Evolutionary conservation across 2,797 vertebrate species (phyloP).

Genomic region (Percopsis omiscomaycus): DNA sequence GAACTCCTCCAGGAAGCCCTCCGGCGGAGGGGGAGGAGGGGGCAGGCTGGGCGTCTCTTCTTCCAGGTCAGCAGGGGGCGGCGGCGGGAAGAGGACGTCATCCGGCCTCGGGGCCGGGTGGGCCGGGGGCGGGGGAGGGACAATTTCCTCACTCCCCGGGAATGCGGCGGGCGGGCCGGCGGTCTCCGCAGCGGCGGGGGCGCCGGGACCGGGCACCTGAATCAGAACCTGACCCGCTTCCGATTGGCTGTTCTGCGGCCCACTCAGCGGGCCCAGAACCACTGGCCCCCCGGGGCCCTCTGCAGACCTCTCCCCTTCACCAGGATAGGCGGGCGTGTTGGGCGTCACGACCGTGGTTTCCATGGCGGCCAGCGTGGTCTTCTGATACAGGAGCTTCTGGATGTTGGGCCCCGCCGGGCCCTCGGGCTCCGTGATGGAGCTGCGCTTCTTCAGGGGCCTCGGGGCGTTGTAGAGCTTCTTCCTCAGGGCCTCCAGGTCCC

Average conservation of each 20-base stretch:
- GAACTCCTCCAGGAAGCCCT: conserved; percentile 90
- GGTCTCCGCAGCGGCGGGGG: conserved; percentile 35
- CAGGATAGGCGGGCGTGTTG: conserved; percentile 52
- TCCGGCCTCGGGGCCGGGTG: conserved; percentile 80
- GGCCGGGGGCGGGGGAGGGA: conserved; percentile 67
- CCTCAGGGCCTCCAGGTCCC: conserved; percentile 90
- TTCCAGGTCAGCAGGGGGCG: conserved; percentile 69
- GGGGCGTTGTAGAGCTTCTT: conserved; percentile 94
- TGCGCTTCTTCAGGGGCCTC: conserved; percentile 93
- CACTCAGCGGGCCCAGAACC: conserved; percentile 17
- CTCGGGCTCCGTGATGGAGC: conserved; percentile 96
- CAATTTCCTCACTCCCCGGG: conserved; percentile 63
- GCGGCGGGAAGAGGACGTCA: conserved; percentile 57
- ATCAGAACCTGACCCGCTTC: conserved; percentile 45
- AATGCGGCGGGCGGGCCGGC: conserved; percentile 29
- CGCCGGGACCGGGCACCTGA: conserved; percentile 16
- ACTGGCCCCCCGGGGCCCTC: conserved; percentile 33
- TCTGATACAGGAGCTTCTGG: conserved; percentile 97
- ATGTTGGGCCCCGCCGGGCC: conserved; percentile 95
- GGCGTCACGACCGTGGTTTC: conserved; percentile 83
- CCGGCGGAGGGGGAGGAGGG: conserved; percentile 70
- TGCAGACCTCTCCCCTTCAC: conserved; percentile 60
- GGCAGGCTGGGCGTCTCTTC: conserved; percentile 51
- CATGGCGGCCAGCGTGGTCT: conserved; percentile 94
- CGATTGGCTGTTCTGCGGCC: conserved; percentile 36